phyloP scores from a whole-genome alignment of 2,888 invertebrate species.

The Lacanobia wlatinum region DNA sequence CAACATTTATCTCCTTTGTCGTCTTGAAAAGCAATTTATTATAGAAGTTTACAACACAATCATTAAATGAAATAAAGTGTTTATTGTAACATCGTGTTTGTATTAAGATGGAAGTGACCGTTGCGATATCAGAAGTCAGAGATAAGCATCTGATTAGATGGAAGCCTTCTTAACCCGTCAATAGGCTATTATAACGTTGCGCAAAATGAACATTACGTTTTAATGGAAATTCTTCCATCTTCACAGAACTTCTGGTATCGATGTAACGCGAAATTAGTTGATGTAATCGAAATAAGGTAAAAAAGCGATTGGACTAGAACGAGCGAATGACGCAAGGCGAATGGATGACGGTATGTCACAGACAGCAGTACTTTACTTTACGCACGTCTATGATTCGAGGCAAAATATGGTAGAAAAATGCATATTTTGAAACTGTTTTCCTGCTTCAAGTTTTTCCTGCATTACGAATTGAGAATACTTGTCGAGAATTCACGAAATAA shows the following conservation, averaged over 20 bases:
- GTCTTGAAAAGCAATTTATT: constrained; percentile 36
- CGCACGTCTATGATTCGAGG: constrained; percentile 34
- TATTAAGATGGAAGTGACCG: constrained; percentile 36
- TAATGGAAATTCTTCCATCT: constrained; percentile 80
- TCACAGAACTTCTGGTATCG: constrained; percentile 75
- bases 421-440: constrained; percentile 60
- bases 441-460: constrained; percentile 51
- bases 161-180: constrained; percentile 65
- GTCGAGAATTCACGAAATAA: constrained; percentile 17
- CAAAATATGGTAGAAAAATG: constrained; percentile 45
- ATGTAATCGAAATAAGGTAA: constrained; percentile 82
- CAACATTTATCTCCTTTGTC: constrained; percentile 36
- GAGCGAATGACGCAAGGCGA: constrained; percentile 76
- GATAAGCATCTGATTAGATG: constrained; percentile 63
- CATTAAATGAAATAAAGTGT: constrained; percentile 25
- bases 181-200: constrained; percentile 75
- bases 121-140: constrained; percentile 57
- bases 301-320: constrained; percentile 77
- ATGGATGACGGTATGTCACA: constrained; percentile 72
- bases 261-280: constrained; percentile 83
- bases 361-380: constrained; percentile 51
- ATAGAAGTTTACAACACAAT: constrained; percentile 44
- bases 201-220: constrained; percentile 80
- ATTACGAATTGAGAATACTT: constrained; percentile 25
- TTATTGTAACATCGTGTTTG: constrained; percentile 44